Base-by-base conservation (phyloP, 2,113 vertebrate genomes). In the Xiphorhynchus elegans region DNA sequence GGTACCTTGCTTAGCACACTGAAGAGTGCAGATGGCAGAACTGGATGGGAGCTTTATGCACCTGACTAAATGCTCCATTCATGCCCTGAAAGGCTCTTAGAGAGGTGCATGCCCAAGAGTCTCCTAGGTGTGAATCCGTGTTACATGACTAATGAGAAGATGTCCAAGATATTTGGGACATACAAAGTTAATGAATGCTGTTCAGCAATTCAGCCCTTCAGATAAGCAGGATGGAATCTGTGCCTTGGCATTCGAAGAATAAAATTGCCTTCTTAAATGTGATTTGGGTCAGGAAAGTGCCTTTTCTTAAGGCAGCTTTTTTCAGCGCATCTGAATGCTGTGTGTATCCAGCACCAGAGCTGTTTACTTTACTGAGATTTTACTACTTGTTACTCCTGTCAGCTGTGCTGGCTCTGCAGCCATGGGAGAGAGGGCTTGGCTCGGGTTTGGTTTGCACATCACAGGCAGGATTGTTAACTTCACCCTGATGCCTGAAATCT, bases 321-420 rank as follows among this genome's bases (percentile, higher is more conserved):
- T 77, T 42, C 90, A 77, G 73, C 33, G 2, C 56, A n/a, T 67
- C 76, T 90, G 90, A 89, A 60, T 25, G 44, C 67, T 58, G 49
- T 79, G 44, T 84, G 80, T 94, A 78, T 91, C 79, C 89, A 93
- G 84, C 63, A 69, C 50, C 69, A 15, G 95, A 28, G 44, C 70
- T 95, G 83, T 95, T 96, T 97, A 67, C 92, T 95, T 95, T 81
- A 33, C 74, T 63, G 85, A 90, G 89, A 77, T 96, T 96, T 96
- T 96, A 96, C 94, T 96, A 80, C 94, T 96, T 89, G 84, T 90
- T 91, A 64, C 95, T 96, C 59, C 84, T 90, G 82, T 97, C 91
- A 95, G 94, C 91, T 92, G 82, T 79, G 69, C 84, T 93, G 96
- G 96, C 91, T 96, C 87, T 49, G 72, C 90, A 80, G 76, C 0